A percentile compares a stretch with the other conserved stretches of the same genome.
Conservation (phyloP, 2,797 vertebrate species). For the Myotis myotis region DNA sequence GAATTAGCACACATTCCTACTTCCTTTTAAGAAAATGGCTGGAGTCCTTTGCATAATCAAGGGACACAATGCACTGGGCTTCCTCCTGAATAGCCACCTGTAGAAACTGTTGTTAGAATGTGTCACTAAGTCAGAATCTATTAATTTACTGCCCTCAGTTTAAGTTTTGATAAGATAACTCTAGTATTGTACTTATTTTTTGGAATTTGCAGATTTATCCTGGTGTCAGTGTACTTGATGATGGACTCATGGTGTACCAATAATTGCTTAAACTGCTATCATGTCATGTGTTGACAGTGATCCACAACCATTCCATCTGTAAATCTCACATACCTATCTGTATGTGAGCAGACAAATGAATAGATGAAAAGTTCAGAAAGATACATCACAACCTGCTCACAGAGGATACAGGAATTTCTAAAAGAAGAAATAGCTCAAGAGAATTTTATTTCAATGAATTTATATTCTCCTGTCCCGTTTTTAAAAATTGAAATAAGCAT, state of each 20-base stretch:
- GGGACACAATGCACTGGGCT: background rate
- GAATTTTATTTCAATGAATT: background rate
- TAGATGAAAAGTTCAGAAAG: background rate
- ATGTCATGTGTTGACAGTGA: background rate
- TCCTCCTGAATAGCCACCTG: background rate
- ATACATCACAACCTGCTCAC: background rate
- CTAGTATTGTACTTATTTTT: background rate
- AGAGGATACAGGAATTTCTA: background rate
- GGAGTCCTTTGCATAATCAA: background rate
- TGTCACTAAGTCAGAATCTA: background rate
- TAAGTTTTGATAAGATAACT: constrained; percentile 10
- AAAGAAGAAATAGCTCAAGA: background rate
- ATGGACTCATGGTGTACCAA: constrained; percentile 35
- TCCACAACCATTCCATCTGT: background rate
- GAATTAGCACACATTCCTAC: background rate
- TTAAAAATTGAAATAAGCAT: background rate
- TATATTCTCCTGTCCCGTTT: background rate
- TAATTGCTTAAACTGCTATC: background rate
- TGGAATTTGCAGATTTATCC: background rate
- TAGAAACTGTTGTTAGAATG: background rate
- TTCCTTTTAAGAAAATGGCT: background rate
- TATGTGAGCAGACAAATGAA: background rate
- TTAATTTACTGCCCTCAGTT: background rate
- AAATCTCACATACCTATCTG: background rate
- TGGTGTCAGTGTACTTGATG: constrained; percentile 3